phyloP scores from a whole-genome alignment of 2,797 vertebrate species.

The Chiropotes sagulatus region DNA sequence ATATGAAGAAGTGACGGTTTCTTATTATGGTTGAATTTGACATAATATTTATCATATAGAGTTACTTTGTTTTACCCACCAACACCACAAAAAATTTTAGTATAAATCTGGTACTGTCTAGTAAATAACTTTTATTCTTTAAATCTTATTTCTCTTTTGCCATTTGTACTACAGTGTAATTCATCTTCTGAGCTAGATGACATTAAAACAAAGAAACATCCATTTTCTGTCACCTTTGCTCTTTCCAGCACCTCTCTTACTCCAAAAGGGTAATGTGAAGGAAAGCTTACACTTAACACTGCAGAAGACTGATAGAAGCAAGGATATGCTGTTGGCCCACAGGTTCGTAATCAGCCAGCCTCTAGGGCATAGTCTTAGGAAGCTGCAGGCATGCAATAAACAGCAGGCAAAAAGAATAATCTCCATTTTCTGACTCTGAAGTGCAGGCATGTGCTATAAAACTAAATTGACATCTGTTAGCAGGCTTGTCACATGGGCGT shows the following conservation, averaged over 20 bases:
- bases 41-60: background rate
- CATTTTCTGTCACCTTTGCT: constrained; percentile 59
- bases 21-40: background rate
- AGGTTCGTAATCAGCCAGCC: constrained; percentile 71
- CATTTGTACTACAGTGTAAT: background rate
- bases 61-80: constrained; percentile 9
- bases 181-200: constrained; percentile 1
- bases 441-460: constrained; percentile 75
- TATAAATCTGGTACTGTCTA: background rate
- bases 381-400: constrained; percentile 61
- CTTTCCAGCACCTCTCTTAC: constrained; percentile 58
- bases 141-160: background rate
- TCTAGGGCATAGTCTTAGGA: constrained; percentile 45
- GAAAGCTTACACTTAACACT: background rate
- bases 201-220: constrained; percentile 37
- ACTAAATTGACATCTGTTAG: constrained; percentile 75
- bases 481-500: constrained; percentile 68
- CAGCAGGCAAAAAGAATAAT: constrained; percentile 57
- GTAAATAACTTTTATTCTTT: constrained; percentile 9
- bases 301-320: background rate
- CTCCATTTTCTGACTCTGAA: constrained; percentile 72
- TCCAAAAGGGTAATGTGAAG: constrained; percentile 30
- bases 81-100: background rate
- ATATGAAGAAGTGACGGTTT: background rate
- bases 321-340: constrained; percentile 52